A percentile compares a stretch with the other conserved stretches of the same genome.
phyloP scores from a whole-genome alignment of 2,113 vertebrate species.

The Podilymbus podiceps region DNA sequence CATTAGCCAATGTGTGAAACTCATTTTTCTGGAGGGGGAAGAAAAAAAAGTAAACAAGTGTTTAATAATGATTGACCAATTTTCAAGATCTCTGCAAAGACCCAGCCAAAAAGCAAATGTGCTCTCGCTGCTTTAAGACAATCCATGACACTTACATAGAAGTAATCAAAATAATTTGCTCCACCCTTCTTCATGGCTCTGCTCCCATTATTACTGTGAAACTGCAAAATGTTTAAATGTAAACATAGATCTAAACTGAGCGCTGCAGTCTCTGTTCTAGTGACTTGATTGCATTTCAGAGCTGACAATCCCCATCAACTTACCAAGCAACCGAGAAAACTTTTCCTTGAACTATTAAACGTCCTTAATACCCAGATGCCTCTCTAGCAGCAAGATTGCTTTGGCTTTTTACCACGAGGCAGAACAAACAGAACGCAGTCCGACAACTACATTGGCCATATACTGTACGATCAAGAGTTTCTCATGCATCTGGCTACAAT shows the following conservation, averaged over 20 bases:
- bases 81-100: not conserved
- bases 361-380: not conserved
- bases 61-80: not conserved
- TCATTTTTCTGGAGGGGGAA: conserved; percentile 72
- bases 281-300: not conserved
- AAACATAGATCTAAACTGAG: not conserved
- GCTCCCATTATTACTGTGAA: not conserved
- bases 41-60: not conserved
- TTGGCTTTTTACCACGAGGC: fast-evolving
- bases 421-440: not conserved
- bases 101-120: not conserved
- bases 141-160: not conserved
- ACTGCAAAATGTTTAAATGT: not conserved
- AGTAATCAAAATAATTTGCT: not conserved
- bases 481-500: not conserved
- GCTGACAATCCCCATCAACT: not conserved
- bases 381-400: not conserved
- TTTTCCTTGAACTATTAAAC: not conserved
- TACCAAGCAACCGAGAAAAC: not conserved
- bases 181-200: not conserved
- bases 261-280: not conserved
- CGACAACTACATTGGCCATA: not conserved
- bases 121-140: not conserved
- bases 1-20: conserved; percentile 73
- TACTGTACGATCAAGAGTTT: not conserved